Evolutionary conservation across 2,113 vertebrate species (phyloP), one percentile per base, ranked within the genome.

Genomic region (Paraplagusia blochii): DNA sequence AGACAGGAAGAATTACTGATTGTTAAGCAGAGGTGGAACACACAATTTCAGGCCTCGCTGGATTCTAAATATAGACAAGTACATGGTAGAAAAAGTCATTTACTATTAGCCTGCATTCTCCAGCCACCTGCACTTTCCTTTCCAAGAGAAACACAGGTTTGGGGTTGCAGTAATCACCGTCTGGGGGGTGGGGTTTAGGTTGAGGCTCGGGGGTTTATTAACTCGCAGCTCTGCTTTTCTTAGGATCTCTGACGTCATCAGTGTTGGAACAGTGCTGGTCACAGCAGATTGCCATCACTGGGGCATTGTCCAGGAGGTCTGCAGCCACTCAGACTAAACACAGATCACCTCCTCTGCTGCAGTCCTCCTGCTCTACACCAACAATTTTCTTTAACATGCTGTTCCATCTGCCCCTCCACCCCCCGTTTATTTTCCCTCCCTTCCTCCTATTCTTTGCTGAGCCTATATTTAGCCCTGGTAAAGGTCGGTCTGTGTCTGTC

Each of bases 361-460:
- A 22, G 61, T 19, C 33, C 57, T 47, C 39, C 35, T 50, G 18
- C 76, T 56, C 71, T 12, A 62, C 38, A 48, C 55, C 60, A 53
- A 39, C 65, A 66, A 66, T 40, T 72, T 84, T 73, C 63, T 77
- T 73, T 72, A 63, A 68, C 68, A 62, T 29, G 54, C 43, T 42
- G 52, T 73, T 83, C 74, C 48, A 76, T 79, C 78, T 61, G 79
- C 74, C 77, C 66, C 73, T 70, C 65, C 61, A 70, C 69, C 68
- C 60, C 66, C 63, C 58, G 19, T 71, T 82, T 74, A 66, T 79
- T 80, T 80, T 72, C 84, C 81, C 87, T 87, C 88, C 87, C 88
- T 90, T 90, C 88, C 89, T 89, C 77, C 84, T 66, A 90, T 90
- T 91, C 88, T 90, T 90, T 68, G 35, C 33, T 9, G 19, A 53